Evolutionary conservation across 2,113 vertebrate genomes (phyloP).

Genomic region (Struthio camelus): DNA sequence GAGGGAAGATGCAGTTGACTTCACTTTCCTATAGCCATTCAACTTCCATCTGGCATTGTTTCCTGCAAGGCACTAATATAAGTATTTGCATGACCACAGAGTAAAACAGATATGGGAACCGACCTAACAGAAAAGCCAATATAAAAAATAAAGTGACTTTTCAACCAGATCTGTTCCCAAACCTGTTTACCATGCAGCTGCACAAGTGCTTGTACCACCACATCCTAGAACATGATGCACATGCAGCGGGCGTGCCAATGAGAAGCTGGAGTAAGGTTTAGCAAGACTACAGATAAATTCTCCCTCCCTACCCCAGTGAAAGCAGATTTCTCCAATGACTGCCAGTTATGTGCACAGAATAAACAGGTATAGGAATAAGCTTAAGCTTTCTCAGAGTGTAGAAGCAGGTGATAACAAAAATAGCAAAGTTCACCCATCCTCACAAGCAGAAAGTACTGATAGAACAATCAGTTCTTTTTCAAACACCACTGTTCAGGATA

Average conservation of each 20-base stretch:
- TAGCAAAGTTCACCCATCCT: neutral
- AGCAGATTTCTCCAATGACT: neutral
- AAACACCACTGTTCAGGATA: neutral
- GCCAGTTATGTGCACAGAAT: fast-evolving
- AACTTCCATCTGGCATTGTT: neutral
- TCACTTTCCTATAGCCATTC: neutral
- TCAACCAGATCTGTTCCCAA: neutral
- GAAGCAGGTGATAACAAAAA: neutral
- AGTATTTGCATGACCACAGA: fast-evolving
- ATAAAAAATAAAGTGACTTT: neutral
- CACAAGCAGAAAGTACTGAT: neutral
- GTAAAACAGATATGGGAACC: neutral
- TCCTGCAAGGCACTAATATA: neutral
- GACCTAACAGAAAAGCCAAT: neutral
- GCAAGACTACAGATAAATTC: neutral
- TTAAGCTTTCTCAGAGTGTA: neutral
- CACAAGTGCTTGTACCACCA: neutral
- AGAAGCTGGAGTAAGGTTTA: neutral
- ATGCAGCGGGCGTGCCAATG: fast-evolving
- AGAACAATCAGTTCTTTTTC: fast-evolving
- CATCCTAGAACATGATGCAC: neutral
- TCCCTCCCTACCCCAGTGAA: neutral
- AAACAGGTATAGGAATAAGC: neutral
- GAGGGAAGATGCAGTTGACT: neutral
- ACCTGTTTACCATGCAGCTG: neutral